These are phyloP conservation scores for Lepidotrigona ventralis DNA, from an alignment of 1,140 invertebrate species.

Conservation along the genomic window DNA sequence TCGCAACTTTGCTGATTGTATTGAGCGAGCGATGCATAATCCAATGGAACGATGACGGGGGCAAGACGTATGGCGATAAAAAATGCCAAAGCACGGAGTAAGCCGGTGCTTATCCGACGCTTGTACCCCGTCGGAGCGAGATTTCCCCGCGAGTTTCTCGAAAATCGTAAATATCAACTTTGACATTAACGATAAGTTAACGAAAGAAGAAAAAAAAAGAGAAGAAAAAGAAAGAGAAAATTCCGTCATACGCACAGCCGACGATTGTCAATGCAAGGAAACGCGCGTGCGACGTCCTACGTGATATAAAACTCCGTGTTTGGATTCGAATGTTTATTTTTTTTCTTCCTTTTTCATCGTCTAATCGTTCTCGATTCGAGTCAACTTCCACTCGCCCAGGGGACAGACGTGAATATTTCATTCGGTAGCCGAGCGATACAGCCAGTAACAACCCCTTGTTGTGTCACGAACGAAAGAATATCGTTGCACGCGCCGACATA, in stretches of 20 bases:
- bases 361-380: background rate
- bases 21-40: slow-evolving; percentile 60
- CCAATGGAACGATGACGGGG: slow-evolving; percentile 58
- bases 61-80: slow-evolving; percentile 51
- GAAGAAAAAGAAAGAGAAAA: too few relatives aligned
- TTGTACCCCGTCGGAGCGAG: background rate
- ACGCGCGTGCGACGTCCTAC: background rate
- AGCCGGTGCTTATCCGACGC: background rate
- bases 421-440: background rate
- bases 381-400: background rate
- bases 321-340: background rate
- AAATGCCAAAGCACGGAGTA: slow-evolving; percentile 1
- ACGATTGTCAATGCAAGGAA: background rate
- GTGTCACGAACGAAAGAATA: background rate
- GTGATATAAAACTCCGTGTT: background rate
- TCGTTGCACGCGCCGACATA: background rate
- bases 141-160: background rate
- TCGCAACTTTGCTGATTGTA: slow-evolving; percentile 59
- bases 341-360: too few relatives aligned
- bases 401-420: background rate
- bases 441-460: background rate
- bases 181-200: background rate
- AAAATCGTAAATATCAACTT: background rate
- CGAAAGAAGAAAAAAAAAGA: background rate
- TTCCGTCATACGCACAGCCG: too few relatives aligned